Percentiles rank a stretch among this genome's conserved stretches.
Conservation (phyloP, 2,113 vertebrate genomes). For the Tetrax tetrax region DNA sequence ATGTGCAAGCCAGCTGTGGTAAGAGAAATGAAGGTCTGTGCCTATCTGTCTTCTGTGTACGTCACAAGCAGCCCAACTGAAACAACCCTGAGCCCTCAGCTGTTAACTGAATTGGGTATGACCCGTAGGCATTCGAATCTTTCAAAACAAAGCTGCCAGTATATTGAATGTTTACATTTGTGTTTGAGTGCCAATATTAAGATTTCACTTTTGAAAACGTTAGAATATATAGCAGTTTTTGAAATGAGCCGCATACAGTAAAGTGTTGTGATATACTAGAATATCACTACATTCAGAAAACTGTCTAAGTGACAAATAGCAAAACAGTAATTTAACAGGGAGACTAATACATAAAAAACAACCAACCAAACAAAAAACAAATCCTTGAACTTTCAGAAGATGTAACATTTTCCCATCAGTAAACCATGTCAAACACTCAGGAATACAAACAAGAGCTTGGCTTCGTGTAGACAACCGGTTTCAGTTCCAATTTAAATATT, state of each 20-base stretch:
- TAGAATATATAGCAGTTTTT: background rate
- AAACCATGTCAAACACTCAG: background rate
- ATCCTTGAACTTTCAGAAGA: background rate
- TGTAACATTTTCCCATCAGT: background rate
- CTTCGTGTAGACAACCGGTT: background rate
- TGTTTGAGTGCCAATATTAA: background rate
- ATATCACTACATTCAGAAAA: background rate
- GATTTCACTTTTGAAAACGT: background rate
- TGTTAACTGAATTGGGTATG: background rate
- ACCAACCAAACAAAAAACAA: background rate
- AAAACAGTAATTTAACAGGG: background rate
- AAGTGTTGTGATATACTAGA: background rate
- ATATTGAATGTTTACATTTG: background rate
- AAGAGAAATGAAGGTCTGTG: background rate
- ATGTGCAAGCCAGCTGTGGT: background rate
- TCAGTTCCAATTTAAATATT: constrained; percentile 50
- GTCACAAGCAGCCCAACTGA: background rate
- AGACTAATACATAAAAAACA: background rate
- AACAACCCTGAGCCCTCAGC: background rate
- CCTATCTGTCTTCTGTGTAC: background rate
- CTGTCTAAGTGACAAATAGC: background rate
- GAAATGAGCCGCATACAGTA: background rate
- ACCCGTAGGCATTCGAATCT: background rate
- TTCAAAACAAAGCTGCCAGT: background rate
- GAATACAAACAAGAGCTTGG: background rate